Conservation (phyloP, 2,888 invertebrate genomes). For the Geophilus truncorum region DNA sequence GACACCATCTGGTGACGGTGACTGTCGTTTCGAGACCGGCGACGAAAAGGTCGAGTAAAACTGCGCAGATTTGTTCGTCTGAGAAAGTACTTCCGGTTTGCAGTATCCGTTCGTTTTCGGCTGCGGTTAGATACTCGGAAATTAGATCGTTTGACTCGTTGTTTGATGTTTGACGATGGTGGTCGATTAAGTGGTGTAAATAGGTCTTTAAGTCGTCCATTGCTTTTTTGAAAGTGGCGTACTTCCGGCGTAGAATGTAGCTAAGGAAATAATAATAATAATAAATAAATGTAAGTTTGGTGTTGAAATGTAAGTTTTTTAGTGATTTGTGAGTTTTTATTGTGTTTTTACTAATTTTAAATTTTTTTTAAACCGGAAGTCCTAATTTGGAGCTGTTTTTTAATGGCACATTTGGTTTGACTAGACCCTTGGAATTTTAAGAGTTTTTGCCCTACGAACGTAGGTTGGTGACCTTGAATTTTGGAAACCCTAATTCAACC, state of each 20-base stretch:
- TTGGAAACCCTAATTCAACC: no score
- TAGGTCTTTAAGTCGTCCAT: neutral
- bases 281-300: neutral
- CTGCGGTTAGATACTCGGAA: neutral
- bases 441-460: no score
- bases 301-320: no score
- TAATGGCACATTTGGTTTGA: no score
- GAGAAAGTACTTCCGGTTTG: neutral
- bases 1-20: neutral
- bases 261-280: neutral
- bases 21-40: slow-evolving; percentile 30
- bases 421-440: no score
- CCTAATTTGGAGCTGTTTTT: no score
- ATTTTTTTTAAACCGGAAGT: no score
- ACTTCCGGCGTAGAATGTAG: neutral
- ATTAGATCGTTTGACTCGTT: neutral
- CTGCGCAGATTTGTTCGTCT: slow-evolving; percentile 28
- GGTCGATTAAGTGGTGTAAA: neutral
- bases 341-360: no score
- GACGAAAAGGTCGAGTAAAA: slow-evolving; percentile 28
- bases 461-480: no score
- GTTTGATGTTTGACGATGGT: neutral
- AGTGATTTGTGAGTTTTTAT: no score
- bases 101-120: neutral
- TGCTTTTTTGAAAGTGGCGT: neutral